These are phyloP conservation scores for Drosophila setifemur DNA, from an alignment of 1,140 invertebrate species.

Conservation along the genomic window DNA sequence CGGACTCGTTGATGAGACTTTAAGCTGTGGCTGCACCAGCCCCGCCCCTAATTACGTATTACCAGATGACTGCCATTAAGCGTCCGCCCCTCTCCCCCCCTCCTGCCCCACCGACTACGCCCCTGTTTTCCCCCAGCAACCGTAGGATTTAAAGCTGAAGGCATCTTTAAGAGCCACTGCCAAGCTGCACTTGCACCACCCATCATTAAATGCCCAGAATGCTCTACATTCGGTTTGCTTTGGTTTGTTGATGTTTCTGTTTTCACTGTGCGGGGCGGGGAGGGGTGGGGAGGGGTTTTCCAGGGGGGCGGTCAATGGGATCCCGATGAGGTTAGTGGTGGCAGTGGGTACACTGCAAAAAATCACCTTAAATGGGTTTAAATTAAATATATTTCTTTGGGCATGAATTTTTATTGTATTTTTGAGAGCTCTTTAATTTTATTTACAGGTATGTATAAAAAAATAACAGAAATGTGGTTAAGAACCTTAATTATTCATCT, in stretches of 20 bases:
- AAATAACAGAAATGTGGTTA: too few species aligned
- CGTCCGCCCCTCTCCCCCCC: neutral
- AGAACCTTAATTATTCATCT: too few species aligned
- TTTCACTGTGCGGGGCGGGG: neutral
- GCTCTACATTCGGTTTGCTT: conserved; percentile 38
- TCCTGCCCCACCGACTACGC: neutral
- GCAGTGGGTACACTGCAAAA: too few species aligned
- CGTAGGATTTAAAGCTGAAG: conserved; percentile 29
- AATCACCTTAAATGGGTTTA: too few species aligned
- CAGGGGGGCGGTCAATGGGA: neutral
- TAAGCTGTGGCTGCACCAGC: conserved; percentile 16
- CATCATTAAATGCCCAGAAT: conserved; percentile 69
- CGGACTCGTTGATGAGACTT: conserved; percentile 39
- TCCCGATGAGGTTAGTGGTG: too few species aligned
- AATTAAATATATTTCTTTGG: too few species aligned
- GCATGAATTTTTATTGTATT: too few species aligned
- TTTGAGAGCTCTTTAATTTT: too few species aligned
- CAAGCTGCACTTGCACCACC: conserved; percentile 18
- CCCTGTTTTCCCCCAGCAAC: conserved; percentile 1
- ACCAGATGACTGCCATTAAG: conserved; percentile 62
- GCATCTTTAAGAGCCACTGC: conserved; percentile 47
- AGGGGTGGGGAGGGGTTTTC: neutral
- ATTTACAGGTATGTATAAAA: too few species aligned
- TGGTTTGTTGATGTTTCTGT: conserved; percentile 8
- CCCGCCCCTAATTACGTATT: conserved; percentile 48